phyloP scores from a whole-genome alignment of 2,888 invertebrate genomes.

The Caenorhabditis sp. region DNA sequence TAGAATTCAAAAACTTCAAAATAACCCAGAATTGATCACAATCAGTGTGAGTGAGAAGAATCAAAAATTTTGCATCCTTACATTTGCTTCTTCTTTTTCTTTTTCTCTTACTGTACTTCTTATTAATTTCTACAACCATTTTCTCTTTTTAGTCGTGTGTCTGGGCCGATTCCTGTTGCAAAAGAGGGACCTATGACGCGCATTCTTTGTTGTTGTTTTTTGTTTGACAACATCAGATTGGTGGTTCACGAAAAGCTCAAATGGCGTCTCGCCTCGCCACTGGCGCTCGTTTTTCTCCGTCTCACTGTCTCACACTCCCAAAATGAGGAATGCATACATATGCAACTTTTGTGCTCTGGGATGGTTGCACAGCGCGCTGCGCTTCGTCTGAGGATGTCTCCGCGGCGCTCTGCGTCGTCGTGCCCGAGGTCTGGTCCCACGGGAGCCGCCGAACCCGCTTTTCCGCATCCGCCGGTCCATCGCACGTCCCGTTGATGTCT shows the following conservation, averaged over 20 bases:
- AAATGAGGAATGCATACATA: slow-evolving; percentile 59
- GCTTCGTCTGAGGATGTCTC: slow-evolving; percentile 51
- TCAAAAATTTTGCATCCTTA: too few species aligned
- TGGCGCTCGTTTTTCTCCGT: too few species aligned
- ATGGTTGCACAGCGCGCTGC: slow-evolving; percentile 52
- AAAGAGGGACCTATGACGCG: too few species aligned
- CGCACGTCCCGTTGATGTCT: slow-evolving; percentile 62
- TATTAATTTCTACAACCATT: too few species aligned
- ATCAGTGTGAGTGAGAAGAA: too few species aligned
- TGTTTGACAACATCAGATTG: slow-evolving; percentile 44
- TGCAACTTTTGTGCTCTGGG: slow-evolving; percentile 58
- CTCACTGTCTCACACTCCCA: slow-evolving; percentile 31
- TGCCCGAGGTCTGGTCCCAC: slow-evolving; percentile 62
- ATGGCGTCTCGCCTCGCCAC: slow-evolving; percentile 23
- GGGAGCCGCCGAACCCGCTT: slow-evolving; percentile 60
- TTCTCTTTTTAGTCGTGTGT: neutral
- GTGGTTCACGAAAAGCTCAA: slow-evolving; percentile 36
- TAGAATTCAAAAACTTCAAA: too few species aligned
- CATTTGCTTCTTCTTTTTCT: too few species aligned
- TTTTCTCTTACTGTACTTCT: too few species aligned
- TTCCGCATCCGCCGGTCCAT: slow-evolving; percentile 62
- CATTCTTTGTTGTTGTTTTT: slow-evolving; percentile 21
- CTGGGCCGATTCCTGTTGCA: too few species aligned
- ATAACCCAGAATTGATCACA: too few species aligned
- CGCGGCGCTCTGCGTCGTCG: slow-evolving; percentile 54